Evolutionary conservation across 2,113 vertebrate genomes (phyloP).

Genomic region (Neolamprologus tretocephalus): DNA sequence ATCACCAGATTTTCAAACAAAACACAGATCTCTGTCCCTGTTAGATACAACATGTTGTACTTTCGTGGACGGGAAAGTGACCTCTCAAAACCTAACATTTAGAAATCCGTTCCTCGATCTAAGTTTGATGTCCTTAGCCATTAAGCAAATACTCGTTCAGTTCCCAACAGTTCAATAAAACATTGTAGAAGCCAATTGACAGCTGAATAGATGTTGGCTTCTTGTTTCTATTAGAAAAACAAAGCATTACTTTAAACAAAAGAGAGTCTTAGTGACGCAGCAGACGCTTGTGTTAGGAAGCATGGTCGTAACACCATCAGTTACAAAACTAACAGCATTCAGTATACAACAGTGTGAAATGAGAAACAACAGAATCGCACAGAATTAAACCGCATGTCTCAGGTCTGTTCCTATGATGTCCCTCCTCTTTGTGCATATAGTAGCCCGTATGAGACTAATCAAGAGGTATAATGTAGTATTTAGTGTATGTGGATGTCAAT

Average conservation of each 20-base stretch:
- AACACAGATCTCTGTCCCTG: conserved; percentile 15
- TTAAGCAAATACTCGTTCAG: neutral
- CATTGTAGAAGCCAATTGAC: neutral
- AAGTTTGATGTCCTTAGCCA: neutral
- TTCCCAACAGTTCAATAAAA: neutral
- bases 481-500: neutral
- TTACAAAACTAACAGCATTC: neutral
- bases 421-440: neutral
- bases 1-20: conserved; percentile 22
- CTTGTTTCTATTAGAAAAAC: neutral
- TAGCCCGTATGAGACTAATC: neutral
- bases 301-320: neutral
- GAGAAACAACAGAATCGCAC: neutral
- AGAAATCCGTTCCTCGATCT: neutral
- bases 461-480: neutral
- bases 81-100: neutral
- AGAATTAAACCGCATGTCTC: neutral
- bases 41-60: neutral
- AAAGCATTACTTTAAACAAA: neutral
- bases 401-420: neutral
- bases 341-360: neutral
- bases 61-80: neutral
- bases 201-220: neutral
- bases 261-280: neutral
- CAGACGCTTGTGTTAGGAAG: neutral